These are phyloP conservation scores for Plecotus auritus DNA, from an alignment of 2,113 vertebrate genomes.

Conservation along the genomic window DNA sequence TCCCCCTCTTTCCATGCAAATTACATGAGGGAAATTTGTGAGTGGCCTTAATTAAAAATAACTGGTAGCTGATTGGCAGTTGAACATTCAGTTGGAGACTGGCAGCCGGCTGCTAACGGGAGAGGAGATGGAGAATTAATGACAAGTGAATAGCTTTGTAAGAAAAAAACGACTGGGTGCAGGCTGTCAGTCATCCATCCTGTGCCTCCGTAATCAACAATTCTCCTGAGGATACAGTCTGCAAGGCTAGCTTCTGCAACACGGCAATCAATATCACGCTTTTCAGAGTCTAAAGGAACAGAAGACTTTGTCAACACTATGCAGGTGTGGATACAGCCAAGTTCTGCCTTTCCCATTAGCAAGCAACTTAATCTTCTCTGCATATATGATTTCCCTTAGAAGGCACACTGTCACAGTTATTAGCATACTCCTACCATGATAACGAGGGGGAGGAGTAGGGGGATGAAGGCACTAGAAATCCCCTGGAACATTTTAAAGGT, in stretches of 20 bases:
- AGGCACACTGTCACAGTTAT: not conserved
- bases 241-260: not conserved
- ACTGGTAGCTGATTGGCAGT: conserved; percentile 40
- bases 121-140: conserved; percentile 49
- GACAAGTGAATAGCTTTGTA: conserved; percentile 47
- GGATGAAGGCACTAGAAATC: not conserved
- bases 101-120: not conserved
- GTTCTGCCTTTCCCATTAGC: not conserved
- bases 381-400: not conserved
- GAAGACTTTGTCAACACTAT: not conserved
- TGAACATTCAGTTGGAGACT: conserved; percentile 32
- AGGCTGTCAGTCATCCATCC: not conserved
- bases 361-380: not conserved
- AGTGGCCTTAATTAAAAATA: conserved; percentile 65
- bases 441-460: not conserved
- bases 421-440: not conserved
- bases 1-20: not conserved
- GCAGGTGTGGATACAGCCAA: not conserved
- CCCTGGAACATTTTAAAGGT: not conserved
- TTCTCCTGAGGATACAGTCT: not conserved
- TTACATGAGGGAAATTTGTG: conserved; percentile 42
- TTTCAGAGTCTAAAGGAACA: not conserved
- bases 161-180: not conserved
- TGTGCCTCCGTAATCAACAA: not conserved
- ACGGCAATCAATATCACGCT: conserved; percentile 4